phyloP scores from a whole-genome alignment of 2,797 vertebrate genomes.

The Alectoris magna region DNA sequence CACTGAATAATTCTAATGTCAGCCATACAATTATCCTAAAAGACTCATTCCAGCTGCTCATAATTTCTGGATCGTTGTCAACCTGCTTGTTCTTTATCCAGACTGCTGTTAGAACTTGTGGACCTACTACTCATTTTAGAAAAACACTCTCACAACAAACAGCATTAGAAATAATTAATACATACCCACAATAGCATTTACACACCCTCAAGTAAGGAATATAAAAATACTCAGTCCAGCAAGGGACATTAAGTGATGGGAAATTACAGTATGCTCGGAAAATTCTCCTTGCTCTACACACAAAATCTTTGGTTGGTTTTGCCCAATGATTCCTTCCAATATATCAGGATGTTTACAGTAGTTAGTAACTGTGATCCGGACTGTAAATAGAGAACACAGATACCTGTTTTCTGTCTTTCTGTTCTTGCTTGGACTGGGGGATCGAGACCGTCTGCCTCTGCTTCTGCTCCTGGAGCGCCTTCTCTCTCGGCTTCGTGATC shows the following conservation, averaged over 20 bases:
- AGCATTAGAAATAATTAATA: neutral
- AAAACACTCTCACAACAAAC: neutral
- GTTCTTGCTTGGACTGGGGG: conserved; percentile 88
- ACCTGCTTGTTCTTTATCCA: neutral
- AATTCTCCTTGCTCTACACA: neutral
- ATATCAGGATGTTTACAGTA: neutral
- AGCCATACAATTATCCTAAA: neutral
- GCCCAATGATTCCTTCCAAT: neutral
- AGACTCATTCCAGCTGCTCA: neutral
- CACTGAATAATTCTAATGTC: neutral
- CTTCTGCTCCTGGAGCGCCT: conserved; percentile 86
- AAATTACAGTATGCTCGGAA: neutral
- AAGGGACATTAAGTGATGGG: neutral
- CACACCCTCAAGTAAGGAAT: neutral
- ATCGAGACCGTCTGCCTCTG: conserved; percentile 88
- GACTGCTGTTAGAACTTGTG: neutral
- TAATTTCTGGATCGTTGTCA: neutral
- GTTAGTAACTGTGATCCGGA: accelerated
- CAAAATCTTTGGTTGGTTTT: neutral
- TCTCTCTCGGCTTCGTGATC: conserved; percentile 86
- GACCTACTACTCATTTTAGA: neutral
- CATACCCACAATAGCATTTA: neutral
- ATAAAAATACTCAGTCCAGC: neutral
- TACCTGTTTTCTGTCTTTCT: conserved; percentile 91
- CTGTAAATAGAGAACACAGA: neutral